A percentile compares a stretch with the other conserved stretches of the same genome.
These are phyloP conservation scores for Onchidella celtica DNA, from an alignment of 2,888 invertebrate species.

Conservation along the genomic window DNA sequence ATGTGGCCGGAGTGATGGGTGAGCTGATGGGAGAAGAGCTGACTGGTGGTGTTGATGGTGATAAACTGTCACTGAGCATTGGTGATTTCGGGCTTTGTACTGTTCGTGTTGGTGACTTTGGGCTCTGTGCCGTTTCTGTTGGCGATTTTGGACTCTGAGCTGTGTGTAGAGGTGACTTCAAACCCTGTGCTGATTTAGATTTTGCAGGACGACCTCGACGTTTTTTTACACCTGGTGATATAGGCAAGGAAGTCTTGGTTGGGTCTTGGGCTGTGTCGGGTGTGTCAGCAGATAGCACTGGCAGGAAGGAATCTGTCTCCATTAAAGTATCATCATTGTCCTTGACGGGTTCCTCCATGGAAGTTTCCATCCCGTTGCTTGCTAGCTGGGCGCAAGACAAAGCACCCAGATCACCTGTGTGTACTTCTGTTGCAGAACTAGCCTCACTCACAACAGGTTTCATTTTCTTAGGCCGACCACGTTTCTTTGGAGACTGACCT, in stretches of 20 bases:
- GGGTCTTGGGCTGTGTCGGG: not conserved
- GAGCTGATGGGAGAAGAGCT: too few relatives aligned
- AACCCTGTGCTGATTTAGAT: not conserved
- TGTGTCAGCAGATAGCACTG: too few relatives aligned
- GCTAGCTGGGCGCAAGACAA: not conserved
- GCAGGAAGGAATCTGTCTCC: not conserved
- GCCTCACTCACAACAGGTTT: not conserved
- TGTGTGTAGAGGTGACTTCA: not conserved
- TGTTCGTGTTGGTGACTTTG: not conserved
- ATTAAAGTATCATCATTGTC: not conserved
- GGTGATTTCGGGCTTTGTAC: not conserved
- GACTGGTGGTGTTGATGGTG: not conserved
- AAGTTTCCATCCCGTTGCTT: not conserved
- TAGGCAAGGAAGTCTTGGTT: not conserved
- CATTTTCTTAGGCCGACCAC: slow-evolving; percentile 24
- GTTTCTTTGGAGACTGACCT: not conserved
- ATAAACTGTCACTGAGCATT: not conserved
- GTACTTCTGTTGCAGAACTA: not conserved
- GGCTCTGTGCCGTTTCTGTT: not conserved
- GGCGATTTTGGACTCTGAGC: too few relatives aligned
- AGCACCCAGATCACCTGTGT: not conserved
- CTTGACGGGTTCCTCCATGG: not conserved
- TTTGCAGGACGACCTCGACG: not conserved
- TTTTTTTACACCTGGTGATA: not conserved
- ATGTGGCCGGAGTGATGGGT: too few relatives aligned